phyloP scores from a whole-genome alignment of 2,113 vertebrate species.

The Halichoeres trimaculatus region DNA sequence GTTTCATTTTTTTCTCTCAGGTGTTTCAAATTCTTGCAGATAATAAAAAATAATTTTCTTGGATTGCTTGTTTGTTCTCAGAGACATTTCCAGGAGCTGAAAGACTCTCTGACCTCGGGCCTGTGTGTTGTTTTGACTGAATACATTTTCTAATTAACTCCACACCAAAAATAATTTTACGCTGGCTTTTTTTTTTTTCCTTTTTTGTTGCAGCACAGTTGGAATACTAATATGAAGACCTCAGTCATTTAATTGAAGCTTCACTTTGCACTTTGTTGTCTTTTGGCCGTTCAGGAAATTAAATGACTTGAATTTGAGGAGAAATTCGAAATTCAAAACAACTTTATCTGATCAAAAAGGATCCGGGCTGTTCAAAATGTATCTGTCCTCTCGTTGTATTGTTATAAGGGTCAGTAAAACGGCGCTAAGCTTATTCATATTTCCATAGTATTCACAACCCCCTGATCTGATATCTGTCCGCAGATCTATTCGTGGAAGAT shows the following conservation, averaged over 20 bases:
- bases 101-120: conserved; percentile 52
- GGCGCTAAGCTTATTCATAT: not conserved
- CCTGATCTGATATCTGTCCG: not conserved
- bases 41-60: conserved; percentile 49
- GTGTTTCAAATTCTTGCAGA: conserved; percentile 54
- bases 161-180: conserved; percentile 53
- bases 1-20: conserved; percentile 49
- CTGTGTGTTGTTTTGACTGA: conserved; percentile 56
- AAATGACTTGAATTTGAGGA: conserved; percentile 28
- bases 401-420: not conserved
- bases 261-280: conserved; percentile 1
- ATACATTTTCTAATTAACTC: conserved; percentile 67
- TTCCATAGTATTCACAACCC: not conserved
- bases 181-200: no score
- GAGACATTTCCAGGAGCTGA: conserved; percentile 18
- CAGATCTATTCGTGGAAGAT: not conserved
- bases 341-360: conserved; percentile 12
- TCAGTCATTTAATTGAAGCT: conserved; percentile 32
- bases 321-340: conserved; percentile 22
- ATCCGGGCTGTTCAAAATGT: conserved; percentile 3
- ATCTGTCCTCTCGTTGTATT: conserved; percentile 1
- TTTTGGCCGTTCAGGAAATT: conserved; percentile 23
- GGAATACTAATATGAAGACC: conserved; percentile 53
- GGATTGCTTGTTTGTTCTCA: conserved; percentile 55
- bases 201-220: conserved; percentile 41